These are phyloP conservation scores for Regulus satrapa DNA, from an alignment of 2,113 vertebrate genomes.

Conservation along the genomic window DNA sequence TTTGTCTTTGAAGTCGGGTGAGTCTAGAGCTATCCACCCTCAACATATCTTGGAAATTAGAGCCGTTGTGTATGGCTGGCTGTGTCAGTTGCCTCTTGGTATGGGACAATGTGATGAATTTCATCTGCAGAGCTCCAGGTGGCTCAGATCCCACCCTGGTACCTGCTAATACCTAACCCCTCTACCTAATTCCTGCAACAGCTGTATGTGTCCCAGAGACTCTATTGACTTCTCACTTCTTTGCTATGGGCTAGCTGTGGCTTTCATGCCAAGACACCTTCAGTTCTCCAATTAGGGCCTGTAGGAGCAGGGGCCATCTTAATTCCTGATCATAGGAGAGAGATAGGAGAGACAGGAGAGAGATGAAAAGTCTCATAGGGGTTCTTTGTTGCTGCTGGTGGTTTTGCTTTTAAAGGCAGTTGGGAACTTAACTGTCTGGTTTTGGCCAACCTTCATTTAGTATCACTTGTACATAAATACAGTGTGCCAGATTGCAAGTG, in stretches of 20 bases:
- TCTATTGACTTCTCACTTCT: background rate
- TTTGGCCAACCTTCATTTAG: background rate
- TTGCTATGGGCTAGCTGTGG: background rate
- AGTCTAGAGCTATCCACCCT: background rate
- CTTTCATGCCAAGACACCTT: background rate
- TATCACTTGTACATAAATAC: background rate
- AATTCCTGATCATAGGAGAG: background rate
- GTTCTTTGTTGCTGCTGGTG: background rate
- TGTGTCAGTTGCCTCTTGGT: background rate
- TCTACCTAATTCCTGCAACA: background rate
- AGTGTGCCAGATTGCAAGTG: background rate
- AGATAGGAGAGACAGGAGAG: background rate
- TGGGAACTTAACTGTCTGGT: background rate
- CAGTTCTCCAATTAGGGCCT: background rate
- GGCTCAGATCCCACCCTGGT: background rate
- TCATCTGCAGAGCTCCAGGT: background rate
- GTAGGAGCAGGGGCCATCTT: background rate
- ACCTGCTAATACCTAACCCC: background rate
- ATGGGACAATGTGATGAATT: background rate
- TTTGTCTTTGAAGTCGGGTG: background rate
- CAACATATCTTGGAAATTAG: background rate
- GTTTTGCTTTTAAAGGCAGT: background rate
- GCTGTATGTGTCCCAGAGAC: background rate
- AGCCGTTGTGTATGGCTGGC: background rate
- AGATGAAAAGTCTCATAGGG: background rate